These are phyloP conservation scores for Limnephilus auricula DNA, from an alignment of 2,888 invertebrate genomes.

Conservation along the genomic window DNA sequence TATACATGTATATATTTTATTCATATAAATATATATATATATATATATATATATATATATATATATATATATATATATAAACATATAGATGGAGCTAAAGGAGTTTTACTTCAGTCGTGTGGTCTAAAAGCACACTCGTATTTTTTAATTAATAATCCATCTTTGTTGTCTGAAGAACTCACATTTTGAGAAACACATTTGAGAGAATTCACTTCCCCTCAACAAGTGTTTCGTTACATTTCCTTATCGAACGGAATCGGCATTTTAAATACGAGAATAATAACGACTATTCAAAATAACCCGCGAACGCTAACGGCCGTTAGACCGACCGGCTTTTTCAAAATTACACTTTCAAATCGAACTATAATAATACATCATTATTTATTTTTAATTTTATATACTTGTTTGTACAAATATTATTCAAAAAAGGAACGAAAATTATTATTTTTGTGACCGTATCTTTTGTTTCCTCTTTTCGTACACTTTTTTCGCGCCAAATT, in stretches of 20 bases:
- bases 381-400: background rate
- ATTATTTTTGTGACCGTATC: background rate
- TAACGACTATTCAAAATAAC: slow-evolving; percentile 56
- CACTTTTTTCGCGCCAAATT: background rate
- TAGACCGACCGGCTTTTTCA: background rate
- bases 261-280: slow-evolving; percentile 50
- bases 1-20: no score
- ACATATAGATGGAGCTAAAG: no score
- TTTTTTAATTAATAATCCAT: no score
- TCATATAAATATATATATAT: no score
- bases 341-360: slow-evolving; percentile 18
- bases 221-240: slow-evolving; percentile 36
- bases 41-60: no score
- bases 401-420: background rate
- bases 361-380: background rate
- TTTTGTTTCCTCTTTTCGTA: background rate
- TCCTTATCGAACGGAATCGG: slow-evolving; percentile 52
- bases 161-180: background rate
- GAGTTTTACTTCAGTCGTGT: no score
- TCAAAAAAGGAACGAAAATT: background rate
- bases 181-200: background rate
- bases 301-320: slow-evolving; percentile 35
- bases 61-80: no score
- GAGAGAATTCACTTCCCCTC: slow-evolving; percentile 31
- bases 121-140: no score